A percentile compares a stretch with the other conserved stretches of the same genome.
phyloP scores from a whole-genome alignment of 64 coral and sea anemone genomes.

The Montipora cactus region DNA sequence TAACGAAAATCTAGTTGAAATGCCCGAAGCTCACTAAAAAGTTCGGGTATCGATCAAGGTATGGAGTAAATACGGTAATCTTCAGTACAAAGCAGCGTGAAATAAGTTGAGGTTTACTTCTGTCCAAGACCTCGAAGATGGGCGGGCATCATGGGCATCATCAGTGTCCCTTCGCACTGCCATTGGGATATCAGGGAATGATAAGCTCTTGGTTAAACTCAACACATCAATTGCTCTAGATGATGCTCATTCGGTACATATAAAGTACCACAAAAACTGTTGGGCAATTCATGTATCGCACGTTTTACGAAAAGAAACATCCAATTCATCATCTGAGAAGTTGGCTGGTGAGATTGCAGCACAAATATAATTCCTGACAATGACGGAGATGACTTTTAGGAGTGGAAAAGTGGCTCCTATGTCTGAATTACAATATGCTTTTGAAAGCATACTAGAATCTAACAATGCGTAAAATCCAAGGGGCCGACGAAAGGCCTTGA shows the following conservation, averaged over 20 bases:
- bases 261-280: conserved; percentile 81
- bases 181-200: conserved; percentile 53
- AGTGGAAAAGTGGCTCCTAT: background rate
- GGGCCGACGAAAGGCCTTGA: background rate
- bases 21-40: conserved; percentile 27
- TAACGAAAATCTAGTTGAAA: conserved; percentile 14
- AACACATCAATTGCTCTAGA: conserved; percentile 37
- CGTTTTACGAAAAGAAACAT: conserved; percentile 34
- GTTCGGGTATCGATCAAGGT: conserved; percentile 7
- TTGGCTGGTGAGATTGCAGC: background rate
- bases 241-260: conserved; percentile 80
- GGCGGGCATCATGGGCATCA: conserved; percentile 36
- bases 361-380: conserved; percentile 40
- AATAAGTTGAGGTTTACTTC: background rate
- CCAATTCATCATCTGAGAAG: background rate
- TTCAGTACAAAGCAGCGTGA: conserved; percentile 19
- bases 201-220: conserved; percentile 50
- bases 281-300: conserved; percentile 61
- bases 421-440: conserved; percentile 42
- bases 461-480: background rate
- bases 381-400: conserved; percentile 26
- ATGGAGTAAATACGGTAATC: background rate
- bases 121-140: conserved; percentile 7
- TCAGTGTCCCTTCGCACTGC: conserved; percentile 41
- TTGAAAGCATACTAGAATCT: conserved; percentile 5